Base-by-base conservation (phyloP, 2,888 invertebrate genomes). In the Thymelicus acteon region DNA sequence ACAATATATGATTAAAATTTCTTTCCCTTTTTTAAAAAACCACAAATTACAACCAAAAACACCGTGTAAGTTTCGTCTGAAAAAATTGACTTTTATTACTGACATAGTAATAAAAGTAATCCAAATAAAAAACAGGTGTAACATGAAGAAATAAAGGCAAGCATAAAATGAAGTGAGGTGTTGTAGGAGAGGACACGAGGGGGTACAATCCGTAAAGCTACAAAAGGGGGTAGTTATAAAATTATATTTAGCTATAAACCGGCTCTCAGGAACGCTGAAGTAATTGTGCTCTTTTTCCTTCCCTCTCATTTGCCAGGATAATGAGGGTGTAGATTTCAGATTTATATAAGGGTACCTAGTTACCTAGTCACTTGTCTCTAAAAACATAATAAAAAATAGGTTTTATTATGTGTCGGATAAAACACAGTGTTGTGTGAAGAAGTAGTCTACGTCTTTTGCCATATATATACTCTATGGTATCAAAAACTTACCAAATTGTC, bases 231-330 rank as follows among this genome's bases (percentile, higher is more conserved):
- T 70, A 70, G 66, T 67, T 67, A 62, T 72, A 66, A 72, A 72
- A 72, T 72, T 70, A 70, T 72, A 70, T 72, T 69, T 63, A 48
- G 66, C 72, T 63, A 72, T 72, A 72, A 72, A 72, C 66, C 48
- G 70, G 49, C 70, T 64, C 70, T 70, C 60, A 70, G 58, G 61
- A 31, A 69, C 49, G 58, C 63, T 64, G 39, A 47, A 60, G 64
- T 64, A 58, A 64, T 70, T 70, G 49, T 64, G 57, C 77, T 79
- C 77, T 79, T 79, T 80, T 81, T 81, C 79, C 78, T 62, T 60
- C 82, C 79, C 80, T 80, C 74, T 75, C 67, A 72, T 75, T 65
- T 67, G 71, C 67, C 54, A 58, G 24, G 61, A 58, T 66, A 64
- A 61, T 64, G 61, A 54, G 52, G 40, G 48, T 48, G 57, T 19